A percentile compares a stretch with the other conserved stretches of the same genome.
These are phyloP conservation scores for Anguilla pacifica DNA, from an alignment of 2,797 vertebrate species.

Conservation along the genomic window DNA sequence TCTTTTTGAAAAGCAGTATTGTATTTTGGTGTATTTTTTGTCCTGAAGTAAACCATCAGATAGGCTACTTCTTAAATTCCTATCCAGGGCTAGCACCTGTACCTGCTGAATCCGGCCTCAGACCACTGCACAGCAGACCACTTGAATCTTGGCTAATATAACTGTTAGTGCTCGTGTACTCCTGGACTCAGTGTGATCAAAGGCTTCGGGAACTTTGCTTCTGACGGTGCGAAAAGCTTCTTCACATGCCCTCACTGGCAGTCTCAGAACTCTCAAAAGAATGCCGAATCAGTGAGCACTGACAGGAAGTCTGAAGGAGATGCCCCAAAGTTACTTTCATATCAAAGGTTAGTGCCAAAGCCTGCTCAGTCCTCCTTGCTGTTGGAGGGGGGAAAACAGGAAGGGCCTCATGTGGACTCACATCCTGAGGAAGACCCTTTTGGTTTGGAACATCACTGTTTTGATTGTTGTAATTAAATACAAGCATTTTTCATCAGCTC, in stretches of 20 bases:
- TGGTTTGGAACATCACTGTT: no score
- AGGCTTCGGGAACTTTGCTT: not conserved
- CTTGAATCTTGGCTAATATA: not conserved
- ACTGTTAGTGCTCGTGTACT: not conserved
- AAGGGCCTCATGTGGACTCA: not conserved
- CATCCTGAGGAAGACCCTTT: no score
- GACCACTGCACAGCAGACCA: not conserved
- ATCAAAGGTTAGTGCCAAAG: not conserved
- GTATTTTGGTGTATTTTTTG: not conserved
- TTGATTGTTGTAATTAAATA: no score
- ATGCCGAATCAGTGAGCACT: not conserved
- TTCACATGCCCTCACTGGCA: not conserved
- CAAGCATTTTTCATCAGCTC: no score
- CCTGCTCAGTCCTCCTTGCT: not conserved
- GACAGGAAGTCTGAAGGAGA: not conserved
- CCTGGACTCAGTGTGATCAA: not conserved
- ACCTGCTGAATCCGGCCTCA: not conserved
- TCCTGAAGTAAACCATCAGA: not conserved
- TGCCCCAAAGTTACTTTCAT: not conserved
- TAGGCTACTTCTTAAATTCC: not conserved
- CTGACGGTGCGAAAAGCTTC: not conserved
- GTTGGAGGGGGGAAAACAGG: not conserved
- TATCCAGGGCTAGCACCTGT: not conserved
- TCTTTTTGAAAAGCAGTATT: not conserved
- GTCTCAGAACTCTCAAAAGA: not conserved